Evolutionary conservation across 1,140 invertebrate genomes (phyloP).

Genomic region (Bicyclus anynana): DNA sequence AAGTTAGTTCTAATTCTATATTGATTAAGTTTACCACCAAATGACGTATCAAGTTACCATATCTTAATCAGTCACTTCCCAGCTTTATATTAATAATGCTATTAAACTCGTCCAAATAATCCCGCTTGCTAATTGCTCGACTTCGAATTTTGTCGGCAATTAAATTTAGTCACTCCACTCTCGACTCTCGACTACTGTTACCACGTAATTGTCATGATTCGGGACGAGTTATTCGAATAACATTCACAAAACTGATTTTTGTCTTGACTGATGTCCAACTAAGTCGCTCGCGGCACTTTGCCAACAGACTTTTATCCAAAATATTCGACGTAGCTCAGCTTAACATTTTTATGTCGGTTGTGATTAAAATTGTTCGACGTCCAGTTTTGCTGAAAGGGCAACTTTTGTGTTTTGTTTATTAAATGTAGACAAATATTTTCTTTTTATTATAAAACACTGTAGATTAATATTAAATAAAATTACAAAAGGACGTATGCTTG

Average conservation of each 20-base stretch:
- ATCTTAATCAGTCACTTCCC: slow-evolving; percentile 36
- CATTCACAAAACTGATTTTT: not conserved
- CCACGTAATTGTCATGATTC: not conserved
- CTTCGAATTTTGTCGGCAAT: slow-evolving; percentile 46
- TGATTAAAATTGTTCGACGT: not conserved
- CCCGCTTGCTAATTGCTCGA: slow-evolving; percentile 49
- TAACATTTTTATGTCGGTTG: not conserved
- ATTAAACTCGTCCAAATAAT: slow-evolving; percentile 45
- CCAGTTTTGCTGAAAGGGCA: not conserved
- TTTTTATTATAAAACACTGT: not conserved
- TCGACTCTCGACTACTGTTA: slow-evolving; percentile 15
- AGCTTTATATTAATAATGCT: slow-evolving; percentile 40
- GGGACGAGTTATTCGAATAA: not conserved
- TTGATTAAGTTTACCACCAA: slow-evolving; percentile 26
- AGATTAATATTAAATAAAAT: too few relatives aligned
- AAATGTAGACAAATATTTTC: not conserved
- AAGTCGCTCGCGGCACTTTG: not conserved
- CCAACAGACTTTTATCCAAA: not conserved
- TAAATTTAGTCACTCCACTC: slow-evolving; percentile 45
- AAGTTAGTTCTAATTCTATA: too few relatives aligned
- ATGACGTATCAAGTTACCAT: slow-evolving; percentile 31
- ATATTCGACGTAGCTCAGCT: not conserved
- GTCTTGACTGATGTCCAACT: not conserved
- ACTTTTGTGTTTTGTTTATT: not conserved
- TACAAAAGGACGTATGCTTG: too few relatives aligned